A percentile compares a stretch with the other conserved stretches of the same genome.
Evolutionary conservation across 2,888 invertebrate genomes (phyloP).

Genomic region (Drosophila affinis): DNA sequence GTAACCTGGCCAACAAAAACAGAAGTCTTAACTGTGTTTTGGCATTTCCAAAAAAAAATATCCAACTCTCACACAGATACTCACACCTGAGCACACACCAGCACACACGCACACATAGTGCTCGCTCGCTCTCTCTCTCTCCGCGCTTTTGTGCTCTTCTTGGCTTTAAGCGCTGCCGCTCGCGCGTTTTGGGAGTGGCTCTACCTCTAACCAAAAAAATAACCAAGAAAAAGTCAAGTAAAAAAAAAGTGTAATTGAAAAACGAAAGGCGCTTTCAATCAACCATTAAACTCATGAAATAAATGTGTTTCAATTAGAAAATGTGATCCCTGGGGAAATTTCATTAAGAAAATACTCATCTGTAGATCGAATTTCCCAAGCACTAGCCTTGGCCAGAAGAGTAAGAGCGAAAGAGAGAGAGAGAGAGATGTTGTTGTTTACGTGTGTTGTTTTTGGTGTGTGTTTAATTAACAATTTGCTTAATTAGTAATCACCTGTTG

Average conservation of each 20-base stretch:
- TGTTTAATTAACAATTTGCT: constrained; percentile 52
- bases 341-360: neutral
- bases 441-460: constrained; percentile 21
- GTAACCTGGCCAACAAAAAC: constrained; percentile 58
- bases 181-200: constrained; percentile 76
- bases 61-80: constrained; percentile 43
- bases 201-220: constrained; percentile 42
- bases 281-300: neutral
- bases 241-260: constrained; percentile 9
- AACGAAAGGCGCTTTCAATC: constrained; percentile 6
- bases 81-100: constrained; percentile 14
- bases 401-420: neutral
- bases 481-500: constrained; percentile 70
- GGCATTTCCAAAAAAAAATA: constrained; percentile 69
- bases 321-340: neutral
- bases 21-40: constrained; percentile 70
- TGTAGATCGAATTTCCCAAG: constrained; percentile 42
- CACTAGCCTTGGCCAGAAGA: constrained; percentile 43
- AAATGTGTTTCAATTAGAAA: neutral
- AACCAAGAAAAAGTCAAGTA: constrained; percentile 50
- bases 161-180: constrained; percentile 55
- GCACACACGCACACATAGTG: constrained; percentile 2
- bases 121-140: constrained; percentile 46
- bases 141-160: constrained; percentile 52
- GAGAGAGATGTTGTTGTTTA: constrained; percentile 48